These are phyloP conservation scores for Colletes collaris DNA, from an alignment of 2,888 invertebrate species.

Conservation along the genomic window DNA sequence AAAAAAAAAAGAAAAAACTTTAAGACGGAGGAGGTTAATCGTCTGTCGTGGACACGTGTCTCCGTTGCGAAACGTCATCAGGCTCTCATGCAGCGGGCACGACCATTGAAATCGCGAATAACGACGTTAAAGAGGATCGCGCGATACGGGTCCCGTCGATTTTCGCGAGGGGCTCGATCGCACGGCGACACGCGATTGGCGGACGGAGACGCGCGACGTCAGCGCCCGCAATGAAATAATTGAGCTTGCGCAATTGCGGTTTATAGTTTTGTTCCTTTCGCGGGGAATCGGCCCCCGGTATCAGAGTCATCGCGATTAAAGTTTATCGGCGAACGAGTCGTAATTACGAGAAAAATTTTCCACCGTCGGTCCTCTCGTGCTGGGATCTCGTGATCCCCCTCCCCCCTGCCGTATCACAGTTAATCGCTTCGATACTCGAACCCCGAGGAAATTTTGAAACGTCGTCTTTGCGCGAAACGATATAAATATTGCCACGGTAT, in stretches of 20 bases:
- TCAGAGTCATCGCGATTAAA: slow-evolving; percentile 48
- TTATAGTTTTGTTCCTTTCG: slow-evolving; percentile 63
- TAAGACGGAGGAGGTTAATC: not conserved
- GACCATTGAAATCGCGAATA: slow-evolving; percentile 20
- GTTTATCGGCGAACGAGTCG: slow-evolving; percentile 33
- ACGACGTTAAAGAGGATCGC: not conserved
- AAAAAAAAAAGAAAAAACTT: too few relatives aligned
- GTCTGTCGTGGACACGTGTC: not conserved
- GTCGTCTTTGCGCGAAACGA: too few relatives aligned
- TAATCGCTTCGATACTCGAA: too few relatives aligned
- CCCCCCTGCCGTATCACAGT: too few relatives aligned
- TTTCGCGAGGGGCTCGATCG: slow-evolving; percentile 53
- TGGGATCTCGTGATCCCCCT: too few relatives aligned
- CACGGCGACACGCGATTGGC: slow-evolving; percentile 43
- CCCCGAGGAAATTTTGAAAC: too few relatives aligned
- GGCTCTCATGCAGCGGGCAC: not conserved
- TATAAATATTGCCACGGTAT: too few relatives aligned
- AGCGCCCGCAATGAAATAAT: slow-evolving; percentile 60
- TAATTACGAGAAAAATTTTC: slow-evolving; percentile 46
- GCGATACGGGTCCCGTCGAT: slow-evolving; percentile 14
- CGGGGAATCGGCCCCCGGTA: slow-evolving; percentile 25
- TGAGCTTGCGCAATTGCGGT: slow-evolving; percentile 59
- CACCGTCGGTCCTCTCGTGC: not conserved
- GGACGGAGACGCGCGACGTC: slow-evolving; percentile 54
- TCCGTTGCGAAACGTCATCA: slow-evolving; percentile 16